Evolutionary conservation across 2,888 invertebrate genomes (phyloP).

Genomic region (Diogma glabrata): DNA sequence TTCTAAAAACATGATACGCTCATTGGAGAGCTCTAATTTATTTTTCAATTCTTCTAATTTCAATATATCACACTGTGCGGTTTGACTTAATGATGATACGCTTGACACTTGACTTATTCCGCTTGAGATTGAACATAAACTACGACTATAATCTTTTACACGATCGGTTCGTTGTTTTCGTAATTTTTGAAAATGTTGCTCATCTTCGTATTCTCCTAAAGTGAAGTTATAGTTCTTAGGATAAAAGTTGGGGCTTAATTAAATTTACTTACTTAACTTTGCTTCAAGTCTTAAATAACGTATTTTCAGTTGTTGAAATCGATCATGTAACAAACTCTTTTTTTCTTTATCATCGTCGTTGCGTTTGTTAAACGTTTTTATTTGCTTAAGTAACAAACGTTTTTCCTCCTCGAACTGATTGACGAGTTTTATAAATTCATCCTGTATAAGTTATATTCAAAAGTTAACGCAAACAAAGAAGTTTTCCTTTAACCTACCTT

Average conservation of each 20-base stretch:
- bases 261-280: constrained; percentile 24
- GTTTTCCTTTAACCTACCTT: constrained; percentile 22
- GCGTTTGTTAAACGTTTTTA: constrained; percentile 25
- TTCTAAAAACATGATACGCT: constrained; percentile 29
- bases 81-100: neutral
- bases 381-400: constrained; percentile 25
- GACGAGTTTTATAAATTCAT: constrained; percentile 29
- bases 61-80: neutral
- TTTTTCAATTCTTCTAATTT: neutral
- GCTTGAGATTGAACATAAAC: neutral
- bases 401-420: constrained; percentile 32
- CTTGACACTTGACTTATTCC: too few species aligned
- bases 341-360: constrained; percentile 25
- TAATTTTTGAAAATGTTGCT: constrained; percentile 1
- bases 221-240: neutral
- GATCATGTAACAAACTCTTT: constrained; percentile 24
- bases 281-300: constrained; percentile 29
- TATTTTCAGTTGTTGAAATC: constrained; percentile 26
- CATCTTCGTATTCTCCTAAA: constrained; percentile 4
- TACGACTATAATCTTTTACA: constrained; percentile 9
- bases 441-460: neutral
- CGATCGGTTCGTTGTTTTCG: constrained; percentile 9
- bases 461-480: neutral
- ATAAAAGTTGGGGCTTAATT: neutral
- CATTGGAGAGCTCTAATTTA: constrained; percentile 30